Percentiles rank a stretch among this genome's conserved stretches.
phyloP scores from a whole-genome alignment of 2,113 vertebrate genomes.

The Brachyhypopomus occidentalis region DNA sequence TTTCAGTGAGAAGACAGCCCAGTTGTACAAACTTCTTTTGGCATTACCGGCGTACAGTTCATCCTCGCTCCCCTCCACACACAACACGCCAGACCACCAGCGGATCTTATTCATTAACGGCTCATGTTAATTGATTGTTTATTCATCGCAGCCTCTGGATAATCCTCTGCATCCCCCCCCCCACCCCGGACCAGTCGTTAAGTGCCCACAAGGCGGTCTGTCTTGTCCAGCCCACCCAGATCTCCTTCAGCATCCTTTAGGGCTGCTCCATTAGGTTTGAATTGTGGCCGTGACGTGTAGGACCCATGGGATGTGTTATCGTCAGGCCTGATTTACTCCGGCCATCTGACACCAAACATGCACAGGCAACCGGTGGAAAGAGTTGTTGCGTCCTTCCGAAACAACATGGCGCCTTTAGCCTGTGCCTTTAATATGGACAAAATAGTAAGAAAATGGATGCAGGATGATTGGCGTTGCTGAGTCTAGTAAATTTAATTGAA shows the following conservation, averaged over 20 bases:
- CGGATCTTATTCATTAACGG: constrained; percentile 65
- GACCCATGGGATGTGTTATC: constrained; percentile 87
- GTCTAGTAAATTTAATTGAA: too few relatives aligned
- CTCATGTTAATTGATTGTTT: constrained; percentile 67
- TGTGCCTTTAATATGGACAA: too few relatives aligned
- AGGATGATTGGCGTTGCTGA: too few relatives aligned
- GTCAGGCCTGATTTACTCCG: constrained; percentile 86
- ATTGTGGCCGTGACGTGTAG: constrained; percentile 87
- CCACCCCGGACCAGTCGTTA: constrained; percentile 1
- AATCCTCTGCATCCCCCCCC: constrained; percentile 24
- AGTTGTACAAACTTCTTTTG: neutral
- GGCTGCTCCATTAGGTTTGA: constrained; percentile 88
- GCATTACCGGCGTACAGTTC: neutral
- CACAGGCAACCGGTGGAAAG: constrained; percentile 29
- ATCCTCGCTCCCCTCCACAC: neutral
- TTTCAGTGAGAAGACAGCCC: neutral
- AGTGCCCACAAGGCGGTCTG: neutral
- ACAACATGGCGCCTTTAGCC: neutral
- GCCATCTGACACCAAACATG: constrained; percentile 76
- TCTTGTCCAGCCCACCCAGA: neutral
- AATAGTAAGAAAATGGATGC: too few relatives aligned
- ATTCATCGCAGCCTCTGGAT: constrained; percentile 60
- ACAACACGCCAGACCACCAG: constrained; percentile 13
- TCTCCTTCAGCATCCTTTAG: constrained; percentile 48
- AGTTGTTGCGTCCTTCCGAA: constrained; percentile 3